A percentile compares a stretch with the other conserved stretches of the same genome.
Evolutionary conservation across 2,113 vertebrate species (phyloP).

Genomic region (Epinephelus lanceolatus): DNA sequence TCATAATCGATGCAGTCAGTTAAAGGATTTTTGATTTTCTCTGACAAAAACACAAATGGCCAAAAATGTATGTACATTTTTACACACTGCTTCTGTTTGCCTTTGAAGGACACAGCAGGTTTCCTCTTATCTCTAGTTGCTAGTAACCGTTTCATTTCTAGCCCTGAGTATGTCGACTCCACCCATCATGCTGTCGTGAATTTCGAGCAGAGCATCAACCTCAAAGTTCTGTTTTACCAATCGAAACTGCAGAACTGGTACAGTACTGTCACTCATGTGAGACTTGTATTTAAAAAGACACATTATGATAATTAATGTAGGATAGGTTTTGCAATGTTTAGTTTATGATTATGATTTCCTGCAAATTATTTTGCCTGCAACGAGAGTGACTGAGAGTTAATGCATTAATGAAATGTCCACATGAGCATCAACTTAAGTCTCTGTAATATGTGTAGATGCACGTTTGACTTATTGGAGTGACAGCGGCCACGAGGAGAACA

Average conservation of each 20-base stretch:
- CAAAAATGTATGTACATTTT: conserved; percentile 47
- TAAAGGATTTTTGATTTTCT: conserved; percentile 2
- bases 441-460: not conserved
- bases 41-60: conserved; percentile 31
- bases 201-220: conserved; percentile 15
- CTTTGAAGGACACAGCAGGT: conserved; percentile 30
- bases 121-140: conserved; percentile 19
- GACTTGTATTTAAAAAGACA: not conserved
- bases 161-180: conserved; percentile 48
- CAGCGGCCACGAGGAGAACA: not conserved
- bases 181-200: not conserved
- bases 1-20: conserved; percentile 20
- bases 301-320: conserved; percentile 11
- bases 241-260: conserved; percentile 18
- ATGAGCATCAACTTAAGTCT: conserved; percentile 1
- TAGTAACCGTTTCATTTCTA: conserved; percentile 13
- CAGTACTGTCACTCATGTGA: not conserved
- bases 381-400: conserved; percentile 21
- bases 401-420: conserved; percentile 35
- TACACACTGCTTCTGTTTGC: conserved; percentile 35
- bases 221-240: not conserved
- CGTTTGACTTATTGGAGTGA: not conserved
- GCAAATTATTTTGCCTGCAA: conserved; percentile 1
- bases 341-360: conserved; percentile 21
- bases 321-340: not conserved